phyloP scores from a whole-genome alignment of 2,797 vertebrate species.

The Avahi laniger region DNA sequence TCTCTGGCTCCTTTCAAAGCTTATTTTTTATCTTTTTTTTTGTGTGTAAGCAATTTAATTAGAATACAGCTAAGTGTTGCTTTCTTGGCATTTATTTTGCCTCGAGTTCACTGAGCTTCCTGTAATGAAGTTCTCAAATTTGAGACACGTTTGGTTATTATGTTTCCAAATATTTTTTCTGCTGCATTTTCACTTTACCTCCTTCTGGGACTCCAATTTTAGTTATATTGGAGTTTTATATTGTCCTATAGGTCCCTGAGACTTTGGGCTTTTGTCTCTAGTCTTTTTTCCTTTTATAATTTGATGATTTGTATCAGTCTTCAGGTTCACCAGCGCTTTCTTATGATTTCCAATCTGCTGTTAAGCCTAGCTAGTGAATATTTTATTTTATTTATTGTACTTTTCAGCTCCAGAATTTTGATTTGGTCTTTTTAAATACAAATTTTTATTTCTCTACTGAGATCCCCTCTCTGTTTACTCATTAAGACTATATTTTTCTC shows the following conservation, averaged over 20 bases:
- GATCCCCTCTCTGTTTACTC: background rate
- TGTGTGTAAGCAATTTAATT: background rate
- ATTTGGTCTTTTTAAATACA: background rate
- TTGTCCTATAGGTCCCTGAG: background rate
- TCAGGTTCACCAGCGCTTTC: background rate
- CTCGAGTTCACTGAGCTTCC: background rate
- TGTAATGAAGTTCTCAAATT: background rate
- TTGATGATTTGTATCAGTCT: background rate
- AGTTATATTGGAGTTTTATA: background rate
- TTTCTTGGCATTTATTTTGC: background rate
- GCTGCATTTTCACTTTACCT: background rate
- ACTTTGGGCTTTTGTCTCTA: background rate
- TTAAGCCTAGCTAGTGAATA: background rate
- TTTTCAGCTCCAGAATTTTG: background rate
- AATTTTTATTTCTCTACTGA: background rate
- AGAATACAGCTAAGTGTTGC: background rate
- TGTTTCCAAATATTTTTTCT: background rate
- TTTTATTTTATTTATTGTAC: background rate
- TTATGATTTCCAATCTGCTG: background rate
- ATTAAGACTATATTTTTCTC: background rate
- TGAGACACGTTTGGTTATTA: background rate
- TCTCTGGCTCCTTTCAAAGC: background rate
- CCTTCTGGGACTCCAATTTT: background rate
- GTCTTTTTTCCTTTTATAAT: background rate
- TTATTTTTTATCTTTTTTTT: background rate